A percentile compares a stretch with the other conserved stretches of the same genome.
Evolutionary conservation across 2,797 vertebrate genomes (phyloP).

Genomic region (Limnodromus scolopaceus): DNA sequence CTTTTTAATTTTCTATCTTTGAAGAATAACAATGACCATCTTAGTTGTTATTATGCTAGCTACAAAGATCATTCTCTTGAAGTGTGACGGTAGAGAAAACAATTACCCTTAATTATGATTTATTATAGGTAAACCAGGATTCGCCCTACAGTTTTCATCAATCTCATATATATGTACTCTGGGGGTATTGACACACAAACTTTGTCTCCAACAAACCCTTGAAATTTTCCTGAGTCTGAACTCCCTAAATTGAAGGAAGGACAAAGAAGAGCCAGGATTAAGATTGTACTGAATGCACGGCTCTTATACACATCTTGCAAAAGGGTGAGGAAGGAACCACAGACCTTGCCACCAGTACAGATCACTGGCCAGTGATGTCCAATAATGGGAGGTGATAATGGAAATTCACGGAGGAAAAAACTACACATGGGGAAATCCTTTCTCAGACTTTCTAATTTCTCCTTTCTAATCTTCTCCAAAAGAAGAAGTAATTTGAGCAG

Average conservation of each 20-base stretch:
- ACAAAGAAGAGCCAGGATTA: background rate
- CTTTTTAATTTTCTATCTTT: background rate
- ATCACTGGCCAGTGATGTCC: background rate
- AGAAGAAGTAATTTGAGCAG: background rate
- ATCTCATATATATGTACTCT: background rate
- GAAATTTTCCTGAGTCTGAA: background rate
- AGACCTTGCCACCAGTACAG: background rate
- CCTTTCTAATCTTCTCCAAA: background rate
- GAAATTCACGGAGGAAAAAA: background rate
- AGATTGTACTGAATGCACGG: background rate
- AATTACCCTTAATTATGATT: rapidly evolving
- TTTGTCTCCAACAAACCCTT: background rate
- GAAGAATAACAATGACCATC: background rate
- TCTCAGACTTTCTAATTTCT: background rate
- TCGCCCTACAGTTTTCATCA: background rate
- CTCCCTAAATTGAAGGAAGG: background rate
- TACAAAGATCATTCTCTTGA: background rate
- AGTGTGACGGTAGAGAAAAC: background rate
- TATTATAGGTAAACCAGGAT: background rate
- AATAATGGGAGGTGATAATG: background rate
- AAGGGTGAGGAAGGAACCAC: background rate
- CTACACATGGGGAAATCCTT: rapidly evolving
- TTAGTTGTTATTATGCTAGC: background rate
- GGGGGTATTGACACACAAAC: background rate
- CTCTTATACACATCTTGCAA: background rate